Conservation (phyloP, 2,888 invertebrate species). For the Pinctada fucata region DNA sequence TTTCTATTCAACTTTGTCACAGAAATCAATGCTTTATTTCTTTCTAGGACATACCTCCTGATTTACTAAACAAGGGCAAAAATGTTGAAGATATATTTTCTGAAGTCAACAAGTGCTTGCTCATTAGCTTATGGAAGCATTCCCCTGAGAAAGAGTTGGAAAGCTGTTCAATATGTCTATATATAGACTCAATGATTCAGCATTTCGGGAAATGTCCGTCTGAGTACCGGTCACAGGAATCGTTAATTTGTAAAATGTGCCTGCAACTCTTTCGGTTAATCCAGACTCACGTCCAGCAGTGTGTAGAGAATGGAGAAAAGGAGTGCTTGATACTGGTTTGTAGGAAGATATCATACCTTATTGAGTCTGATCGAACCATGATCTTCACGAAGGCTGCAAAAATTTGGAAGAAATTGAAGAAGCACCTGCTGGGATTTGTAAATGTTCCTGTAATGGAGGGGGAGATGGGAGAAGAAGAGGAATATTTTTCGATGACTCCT, state of each 20-base stretch:
- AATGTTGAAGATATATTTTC: constrained; percentile 9
- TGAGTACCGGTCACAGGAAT: neutral
- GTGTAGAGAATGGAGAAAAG: constrained; percentile 13
- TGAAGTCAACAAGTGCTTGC: constrained; percentile 31
- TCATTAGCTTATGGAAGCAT: constrained; percentile 25
- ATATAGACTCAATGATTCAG: constrained; percentile 27
- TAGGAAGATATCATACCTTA: constrained; percentile 18
- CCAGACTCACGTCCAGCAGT: constrained; percentile 25
- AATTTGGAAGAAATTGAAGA: constrained; percentile 41
- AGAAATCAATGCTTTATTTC: no score
- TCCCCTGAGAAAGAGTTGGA: constrained; percentile 20
- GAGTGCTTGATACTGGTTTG: constrained; percentile 30
- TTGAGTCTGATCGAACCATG: neutral
- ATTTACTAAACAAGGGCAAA: constrained; percentile 19
- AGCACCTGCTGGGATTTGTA: constrained; percentile 29
- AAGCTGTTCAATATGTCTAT: constrained; percentile 28
- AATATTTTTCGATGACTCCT: constrained; percentile 23
- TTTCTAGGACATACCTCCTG: constrained; percentile 42
- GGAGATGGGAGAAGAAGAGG: constrained; percentile 17
- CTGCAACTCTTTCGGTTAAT: constrained; percentile 27
- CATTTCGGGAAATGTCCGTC: constrained; percentile 39
- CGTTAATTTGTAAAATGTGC: constrained; percentile 20
- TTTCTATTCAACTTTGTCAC: no score
- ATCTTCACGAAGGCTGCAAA: constrained; percentile 23
- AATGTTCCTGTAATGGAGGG: neutral